Evolutionary conservation across 2,113 vertebrate species (phyloP).

Genomic region (Platycercus adscitus): DNA sequence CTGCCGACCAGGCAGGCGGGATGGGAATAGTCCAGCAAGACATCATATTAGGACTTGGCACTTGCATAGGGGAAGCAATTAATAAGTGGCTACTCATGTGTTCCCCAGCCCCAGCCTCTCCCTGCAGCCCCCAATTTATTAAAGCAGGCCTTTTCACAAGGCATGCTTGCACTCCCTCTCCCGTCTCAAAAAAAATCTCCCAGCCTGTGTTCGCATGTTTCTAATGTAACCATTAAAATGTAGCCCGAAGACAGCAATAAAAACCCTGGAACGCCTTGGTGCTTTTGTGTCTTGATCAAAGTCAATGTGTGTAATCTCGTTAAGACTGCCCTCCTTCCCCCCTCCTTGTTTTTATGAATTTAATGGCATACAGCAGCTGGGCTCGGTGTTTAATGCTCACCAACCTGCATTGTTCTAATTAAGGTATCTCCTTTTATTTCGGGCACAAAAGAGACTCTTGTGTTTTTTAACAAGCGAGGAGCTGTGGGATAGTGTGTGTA

Average conservation of each 20-base stretch:
- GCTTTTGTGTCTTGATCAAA: constrained; percentile 93
- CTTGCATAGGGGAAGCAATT: constrained; percentile 76
- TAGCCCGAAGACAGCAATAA: constrained; percentile 95
- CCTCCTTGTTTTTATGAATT: constrained; percentile 73
- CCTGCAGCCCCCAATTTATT: constrained; percentile 76
- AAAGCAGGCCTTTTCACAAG: constrained; percentile 71
- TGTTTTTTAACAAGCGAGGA: constrained; percentile 70
- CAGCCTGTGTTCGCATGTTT: constrained; percentile 80
- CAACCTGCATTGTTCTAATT: constrained; percentile 84
- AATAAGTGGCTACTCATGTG: constrained; percentile 79
- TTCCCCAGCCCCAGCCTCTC: constrained; percentile 73
- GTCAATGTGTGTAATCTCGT: constrained; percentile 90
- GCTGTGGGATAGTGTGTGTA: constrained; percentile 70
- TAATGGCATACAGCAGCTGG: constrained; percentile 83
- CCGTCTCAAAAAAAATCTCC: constrained; percentile 68
- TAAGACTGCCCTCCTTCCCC: constrained; percentile 80
- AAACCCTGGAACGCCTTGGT: constrained; percentile 82
- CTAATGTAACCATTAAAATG: constrained; percentile 91
- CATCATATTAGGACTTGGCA: constrained; percentile 37
- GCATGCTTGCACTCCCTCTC: constrained; percentile 48
- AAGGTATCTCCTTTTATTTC: constrained; percentile 82
- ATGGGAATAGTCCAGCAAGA: constrained; percentile 33
- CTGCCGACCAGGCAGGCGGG: not conserved
- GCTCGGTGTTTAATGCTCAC: constrained; percentile 74
- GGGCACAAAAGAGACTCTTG: constrained; percentile 71